These are phyloP conservation scores for Mantis religiosa DNA, from an alignment of 2,888 invertebrate genomes.

Conservation along the genomic window DNA sequence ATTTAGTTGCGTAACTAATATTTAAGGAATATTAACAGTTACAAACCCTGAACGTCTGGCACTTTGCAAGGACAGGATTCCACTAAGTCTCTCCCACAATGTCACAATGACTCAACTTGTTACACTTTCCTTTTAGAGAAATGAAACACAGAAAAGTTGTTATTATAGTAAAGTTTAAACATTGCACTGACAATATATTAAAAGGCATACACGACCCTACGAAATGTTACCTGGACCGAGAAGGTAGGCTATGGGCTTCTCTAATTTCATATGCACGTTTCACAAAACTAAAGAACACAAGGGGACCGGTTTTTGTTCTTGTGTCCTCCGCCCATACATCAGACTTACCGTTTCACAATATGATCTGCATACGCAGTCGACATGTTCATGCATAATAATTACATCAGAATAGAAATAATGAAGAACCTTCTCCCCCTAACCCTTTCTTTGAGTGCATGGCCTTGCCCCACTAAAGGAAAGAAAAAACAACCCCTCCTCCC, in stretches of 20 bases:
- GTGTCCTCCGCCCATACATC: neutral
- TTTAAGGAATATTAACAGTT: too few relatives aligned
- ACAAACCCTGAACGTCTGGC: too few relatives aligned
- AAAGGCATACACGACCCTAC: too few relatives aligned
- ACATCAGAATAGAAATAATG: neutral
- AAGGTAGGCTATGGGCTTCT: neutral
- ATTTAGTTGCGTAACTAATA: too few relatives aligned
- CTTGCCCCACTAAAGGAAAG: neutral
- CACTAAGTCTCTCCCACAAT: too few relatives aligned
- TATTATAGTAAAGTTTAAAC: too few relatives aligned
- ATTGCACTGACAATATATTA: too few relatives aligned
- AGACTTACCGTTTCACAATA: neutral
- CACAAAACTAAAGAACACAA: neutral
- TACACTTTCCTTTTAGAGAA: too few relatives aligned
- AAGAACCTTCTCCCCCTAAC: neutral
- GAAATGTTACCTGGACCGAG: too few relatives aligned
- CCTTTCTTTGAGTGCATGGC: neutral
- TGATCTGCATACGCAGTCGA: neutral
- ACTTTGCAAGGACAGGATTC: too few relatives aligned
- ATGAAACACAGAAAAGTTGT: too few relatives aligned
- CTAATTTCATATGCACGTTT: neutral
- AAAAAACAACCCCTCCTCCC: neutral
- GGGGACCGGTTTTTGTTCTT: neutral
- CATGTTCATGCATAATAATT: slow-evolving; percentile 14
- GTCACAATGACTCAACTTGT: too few relatives aligned